Evolutionary conservation across 2,113 vertebrate species (phyloP).

Genomic region (Asarcornis scutulata): DNA sequence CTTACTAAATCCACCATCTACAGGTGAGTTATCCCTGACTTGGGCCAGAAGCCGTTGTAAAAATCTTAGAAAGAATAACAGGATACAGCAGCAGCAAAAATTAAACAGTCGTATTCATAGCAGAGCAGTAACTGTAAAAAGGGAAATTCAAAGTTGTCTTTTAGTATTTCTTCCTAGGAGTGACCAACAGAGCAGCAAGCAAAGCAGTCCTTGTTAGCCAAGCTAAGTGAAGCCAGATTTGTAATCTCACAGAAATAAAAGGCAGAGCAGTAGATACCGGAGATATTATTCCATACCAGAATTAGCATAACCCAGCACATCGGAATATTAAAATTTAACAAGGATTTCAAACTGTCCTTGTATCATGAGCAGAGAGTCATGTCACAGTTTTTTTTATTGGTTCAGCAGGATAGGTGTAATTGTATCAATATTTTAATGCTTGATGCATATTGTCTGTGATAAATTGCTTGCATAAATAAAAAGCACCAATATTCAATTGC

Average conservation of each 20-base stretch:
- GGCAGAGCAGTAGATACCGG: constrained; percentile 51
- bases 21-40: not conserved
- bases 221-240: constrained; percentile 49
- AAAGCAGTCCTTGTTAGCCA: constrained; percentile 23
- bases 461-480: constrained; percentile 85
- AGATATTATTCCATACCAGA: constrained; percentile 72
- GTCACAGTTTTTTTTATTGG: constrained; percentile 80
- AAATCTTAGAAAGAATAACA: not conserved
- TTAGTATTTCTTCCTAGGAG: not conserved
- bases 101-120: not conserved
- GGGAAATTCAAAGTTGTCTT: constrained; percentile 3
- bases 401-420: constrained; percentile 80
- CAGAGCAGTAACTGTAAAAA: not conserved
- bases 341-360: constrained; percentile 75
- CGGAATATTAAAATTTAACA: constrained; percentile 85
- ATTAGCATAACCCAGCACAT: constrained; percentile 81
- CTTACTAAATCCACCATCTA: not conserved
- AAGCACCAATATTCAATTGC: constrained; percentile 82
- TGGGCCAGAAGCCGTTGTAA: not conserved
- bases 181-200: constrained; percentile 15
- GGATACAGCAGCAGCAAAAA: not conserved
- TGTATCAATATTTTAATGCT: constrained; percentile 87
- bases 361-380: constrained; percentile 72
- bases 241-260: constrained; percentile 60
- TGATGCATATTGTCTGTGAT: constrained; percentile 80